phyloP scores from a whole-genome alignment of 2,113 vertebrate genomes.

The Dendrocopos noguchii region DNA sequence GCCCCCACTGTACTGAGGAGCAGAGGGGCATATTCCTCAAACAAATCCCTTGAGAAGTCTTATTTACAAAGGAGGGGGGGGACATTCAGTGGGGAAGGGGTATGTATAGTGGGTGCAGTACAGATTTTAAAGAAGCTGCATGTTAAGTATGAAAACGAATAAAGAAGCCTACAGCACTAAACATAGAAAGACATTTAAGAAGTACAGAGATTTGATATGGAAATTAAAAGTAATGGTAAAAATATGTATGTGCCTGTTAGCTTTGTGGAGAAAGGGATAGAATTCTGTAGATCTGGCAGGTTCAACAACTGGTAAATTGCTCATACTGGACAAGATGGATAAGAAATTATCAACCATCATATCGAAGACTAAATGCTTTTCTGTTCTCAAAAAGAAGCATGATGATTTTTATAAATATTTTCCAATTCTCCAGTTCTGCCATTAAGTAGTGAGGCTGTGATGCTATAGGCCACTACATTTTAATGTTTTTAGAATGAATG shows the following conservation, averaged over 20 bases:
- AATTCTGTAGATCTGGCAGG: background rate
- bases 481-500: background rate
- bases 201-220: background rate
- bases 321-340: background rate
- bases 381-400: background rate
- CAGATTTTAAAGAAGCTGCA: background rate
- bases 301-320: background rate
- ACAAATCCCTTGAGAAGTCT: background rate
- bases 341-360: background rate
- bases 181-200: background rate
- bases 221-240: background rate
- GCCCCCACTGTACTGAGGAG: background rate
- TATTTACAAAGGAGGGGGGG: background rate
- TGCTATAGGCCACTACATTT: background rate
- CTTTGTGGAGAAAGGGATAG: background rate
- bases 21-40: background rate
- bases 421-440: background rate
- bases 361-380: background rate
- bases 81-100: background rate
- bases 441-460: constrained; percentile 7
- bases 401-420: background rate
- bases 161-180: background rate
- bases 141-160: background rate
- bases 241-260: background rate
- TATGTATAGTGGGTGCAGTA: too few species aligned